Evolutionary conservation across 37 sponge, comb jelly and placozoan genomes (phyloP).

Genomic region (Tethya wilhelma): DNA sequence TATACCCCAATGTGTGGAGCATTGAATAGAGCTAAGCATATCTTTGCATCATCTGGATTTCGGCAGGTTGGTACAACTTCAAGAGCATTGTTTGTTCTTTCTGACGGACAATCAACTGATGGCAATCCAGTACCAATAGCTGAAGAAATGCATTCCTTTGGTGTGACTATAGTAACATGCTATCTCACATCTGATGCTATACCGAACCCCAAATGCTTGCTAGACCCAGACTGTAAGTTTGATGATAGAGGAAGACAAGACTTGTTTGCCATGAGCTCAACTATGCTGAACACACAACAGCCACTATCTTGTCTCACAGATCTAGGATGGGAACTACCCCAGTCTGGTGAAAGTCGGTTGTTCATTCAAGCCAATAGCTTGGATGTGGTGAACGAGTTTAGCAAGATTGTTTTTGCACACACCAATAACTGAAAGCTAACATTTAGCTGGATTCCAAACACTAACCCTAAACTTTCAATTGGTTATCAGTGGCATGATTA

Average conservation of each 20-base stretch:
- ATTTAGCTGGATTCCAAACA: too few relatives aligned
- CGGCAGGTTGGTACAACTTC: not conserved
- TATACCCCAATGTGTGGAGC: constrained; percentile 54
- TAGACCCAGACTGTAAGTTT: not conserved
- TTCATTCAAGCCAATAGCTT: constrained; percentile 64
- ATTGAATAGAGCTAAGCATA: constrained; percentile 17
- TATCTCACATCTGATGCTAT: constrained; percentile 22
- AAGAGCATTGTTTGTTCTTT: constrained; percentile 58
- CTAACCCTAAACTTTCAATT: too few relatives aligned
- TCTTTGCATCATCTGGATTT: too few relatives aligned
- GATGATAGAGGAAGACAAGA: constrained; percentile 6
- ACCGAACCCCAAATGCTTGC: constrained; percentile 23
- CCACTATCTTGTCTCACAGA: constrained; percentile 42
- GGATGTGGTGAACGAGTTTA: constrained; percentile 53
- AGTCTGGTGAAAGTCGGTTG: constrained; percentile 60
- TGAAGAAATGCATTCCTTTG: not conserved
- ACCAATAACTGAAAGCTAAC: constrained; percentile 1
- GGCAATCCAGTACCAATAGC: constrained; percentile 43
- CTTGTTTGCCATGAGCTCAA: constrained; percentile 49
- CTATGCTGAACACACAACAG: constrained; percentile 4
- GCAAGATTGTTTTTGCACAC: constrained; percentile 33
- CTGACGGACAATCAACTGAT: constrained; percentile 51
- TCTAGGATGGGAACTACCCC: constrained; percentile 44
- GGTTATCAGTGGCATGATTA: too few relatives aligned
- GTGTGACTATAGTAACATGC: constrained; percentile 47